Evolutionary conservation across 2,113 vertebrate species (phyloP).

Genomic region (Ibidorhyncha struthersii): DNA sequence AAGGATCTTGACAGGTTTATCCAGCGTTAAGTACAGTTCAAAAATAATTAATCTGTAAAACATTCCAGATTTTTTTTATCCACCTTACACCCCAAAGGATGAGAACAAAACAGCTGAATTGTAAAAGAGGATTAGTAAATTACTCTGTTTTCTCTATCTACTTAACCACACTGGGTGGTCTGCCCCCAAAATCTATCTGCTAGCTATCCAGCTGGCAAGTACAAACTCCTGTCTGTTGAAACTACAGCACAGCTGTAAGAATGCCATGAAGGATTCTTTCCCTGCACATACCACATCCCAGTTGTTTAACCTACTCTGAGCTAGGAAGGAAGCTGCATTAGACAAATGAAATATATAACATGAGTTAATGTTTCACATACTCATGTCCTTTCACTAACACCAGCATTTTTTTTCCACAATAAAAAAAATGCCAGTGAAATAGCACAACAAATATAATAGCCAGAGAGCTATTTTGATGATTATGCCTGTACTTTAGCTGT

Average conservation of each 20-base stretch:
- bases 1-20: background rate
- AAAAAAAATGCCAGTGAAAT: background rate
- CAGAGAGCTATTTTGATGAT: background rate
- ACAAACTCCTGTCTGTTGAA: background rate
- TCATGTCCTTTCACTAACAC: background rate
- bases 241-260: background rate
- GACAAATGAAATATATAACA: background rate
- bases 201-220: background rate
- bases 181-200: slow-evolving; percentile 2
- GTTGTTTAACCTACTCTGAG: background rate
- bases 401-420: background rate
- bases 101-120: background rate
- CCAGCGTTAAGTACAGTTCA: background rate
- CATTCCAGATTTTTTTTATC: background rate
- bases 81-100: background rate
- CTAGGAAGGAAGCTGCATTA: background rate
- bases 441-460: background rate
- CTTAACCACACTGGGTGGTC: slow-evolving; percentile 18
- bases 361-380: background rate
- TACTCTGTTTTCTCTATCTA: background rate
- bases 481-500: background rate
- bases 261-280: slow-evolving; percentile 15
- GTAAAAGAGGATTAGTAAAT: background rate
- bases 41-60: background rate
- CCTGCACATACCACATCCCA: background rate